A percentile compares a stretch with the other conserved stretches of the same genome.
Evolutionary conservation across 2,797 vertebrate genomes (phyloP).

Genomic region (Salarias fasciatus): DNA sequence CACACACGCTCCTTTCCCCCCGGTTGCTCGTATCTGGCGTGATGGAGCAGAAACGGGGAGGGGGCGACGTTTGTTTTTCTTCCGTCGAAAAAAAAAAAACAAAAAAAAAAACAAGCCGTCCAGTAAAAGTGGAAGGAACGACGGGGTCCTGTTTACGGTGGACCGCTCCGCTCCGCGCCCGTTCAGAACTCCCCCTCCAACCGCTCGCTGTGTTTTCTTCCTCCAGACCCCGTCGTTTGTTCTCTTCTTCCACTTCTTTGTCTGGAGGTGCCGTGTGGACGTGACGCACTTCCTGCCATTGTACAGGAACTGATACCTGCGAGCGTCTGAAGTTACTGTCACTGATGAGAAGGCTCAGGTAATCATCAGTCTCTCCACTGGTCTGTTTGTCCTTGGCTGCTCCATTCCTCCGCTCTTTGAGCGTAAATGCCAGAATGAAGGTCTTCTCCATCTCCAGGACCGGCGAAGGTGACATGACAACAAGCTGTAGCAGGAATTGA

Average conservation of each 20-base stretch:
- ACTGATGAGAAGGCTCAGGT: constrained; percentile 52
- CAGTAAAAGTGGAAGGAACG: constrained; percentile 65
- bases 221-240: constrained; percentile 66
- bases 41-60: no score
- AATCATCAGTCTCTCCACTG: constrained; percentile 10
- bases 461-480: constrained; percentile 26
- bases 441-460: neutral
- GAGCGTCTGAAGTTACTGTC: constrained; percentile 66
- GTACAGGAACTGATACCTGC: constrained; percentile 78
- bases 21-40: no score
- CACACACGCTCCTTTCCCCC: no score
- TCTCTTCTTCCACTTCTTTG: constrained; percentile 82
- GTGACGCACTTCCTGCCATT: constrained; percentile 88
- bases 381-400: constrained; percentile 7
- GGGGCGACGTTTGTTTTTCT: constrained; percentile 57
- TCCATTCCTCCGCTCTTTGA: neutral
- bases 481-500: constrained; percentile 32
- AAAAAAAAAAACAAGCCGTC: constrained; percentile 61
- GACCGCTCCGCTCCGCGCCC: constrained; percentile 53
- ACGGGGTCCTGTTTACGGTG: constrained; percentile 53
- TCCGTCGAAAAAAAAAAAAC: constrained; percentile 60
- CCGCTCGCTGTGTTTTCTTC: constrained; percentile 59
- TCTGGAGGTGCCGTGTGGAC: constrained; percentile 60
- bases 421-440: constrained; percentile 31
- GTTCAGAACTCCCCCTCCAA: constrained; percentile 72